Evolutionary conservation across 2,888 invertebrate species (phyloP).

Genomic region (Troides helena): DNA sequence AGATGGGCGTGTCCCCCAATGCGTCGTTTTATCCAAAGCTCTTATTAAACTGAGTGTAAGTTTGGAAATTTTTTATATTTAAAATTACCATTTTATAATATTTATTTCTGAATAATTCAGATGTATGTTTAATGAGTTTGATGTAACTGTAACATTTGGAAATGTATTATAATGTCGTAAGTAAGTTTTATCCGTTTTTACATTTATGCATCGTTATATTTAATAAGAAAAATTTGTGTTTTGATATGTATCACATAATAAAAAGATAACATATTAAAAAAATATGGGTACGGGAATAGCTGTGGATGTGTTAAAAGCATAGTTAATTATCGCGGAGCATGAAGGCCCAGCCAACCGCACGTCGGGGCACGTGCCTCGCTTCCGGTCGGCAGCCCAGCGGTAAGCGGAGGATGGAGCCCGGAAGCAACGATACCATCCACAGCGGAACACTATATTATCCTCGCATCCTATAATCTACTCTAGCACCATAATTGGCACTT

Average conservation of each 20-base stretch:
- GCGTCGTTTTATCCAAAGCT: background rate
- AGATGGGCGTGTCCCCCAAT: constrained; percentile 11
- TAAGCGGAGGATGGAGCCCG: constrained; percentile 42
- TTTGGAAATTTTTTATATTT: background rate
- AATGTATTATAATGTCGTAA: no score
- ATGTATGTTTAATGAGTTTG: no score
- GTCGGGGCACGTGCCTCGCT: constrained; percentile 67
- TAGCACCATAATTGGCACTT: constrained; percentile 17
- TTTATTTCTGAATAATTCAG: background rate
- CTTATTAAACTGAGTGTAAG: background rate
- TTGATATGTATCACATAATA: no score
- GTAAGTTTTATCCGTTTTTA: no score
- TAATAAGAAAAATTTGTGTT: no score
- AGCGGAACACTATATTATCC: constrained; percentile 27
- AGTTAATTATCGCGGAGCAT: constrained; percentile 29
- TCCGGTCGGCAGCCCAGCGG: constrained; percentile 60
- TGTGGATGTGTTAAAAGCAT: constrained; percentile 19
- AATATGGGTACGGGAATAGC: background rate
- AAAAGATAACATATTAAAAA: no score
- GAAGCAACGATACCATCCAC: constrained; percentile 65
- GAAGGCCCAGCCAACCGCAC: constrained; percentile 42
- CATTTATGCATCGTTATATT: no score
- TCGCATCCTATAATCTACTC: constrained; percentile 25
- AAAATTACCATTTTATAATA: background rate
- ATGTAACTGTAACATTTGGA: no score